Evolutionary conservation across 2,888 invertebrate genomes (phyloP).

Genomic region (Molanna angustata): DNA sequence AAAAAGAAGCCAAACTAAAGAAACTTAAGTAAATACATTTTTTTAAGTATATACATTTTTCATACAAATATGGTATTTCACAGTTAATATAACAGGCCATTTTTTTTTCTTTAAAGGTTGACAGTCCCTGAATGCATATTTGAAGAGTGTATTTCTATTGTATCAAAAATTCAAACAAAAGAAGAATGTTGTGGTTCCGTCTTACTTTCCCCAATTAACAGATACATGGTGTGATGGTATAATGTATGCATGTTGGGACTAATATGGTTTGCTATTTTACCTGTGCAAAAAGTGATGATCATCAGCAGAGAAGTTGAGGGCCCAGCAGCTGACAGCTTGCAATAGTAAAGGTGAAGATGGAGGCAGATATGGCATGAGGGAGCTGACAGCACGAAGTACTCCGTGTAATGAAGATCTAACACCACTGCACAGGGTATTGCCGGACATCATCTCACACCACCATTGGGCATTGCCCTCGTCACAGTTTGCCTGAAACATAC

Average conservation of each 20-base stretch:
- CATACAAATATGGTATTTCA: no score
- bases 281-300: conserved; percentile 90
- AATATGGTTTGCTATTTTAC: no score
- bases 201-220: neutral
- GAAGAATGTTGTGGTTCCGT: neutral
- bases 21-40: no score
- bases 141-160: no score
- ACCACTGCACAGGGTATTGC: conserved; percentile 1
- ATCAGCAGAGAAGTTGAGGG: conserved; percentile 80
- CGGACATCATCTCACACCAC: conserved; percentile 14
- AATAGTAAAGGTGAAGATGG: conserved; percentile 84
- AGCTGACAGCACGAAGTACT: conserved; percentile 86
- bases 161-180: no score
- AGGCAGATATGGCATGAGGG: conserved; percentile 85
- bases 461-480: neutral
- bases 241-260: neutral
- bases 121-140: no score
- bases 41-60: no score
- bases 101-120: no score
- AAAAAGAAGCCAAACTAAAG: no score
- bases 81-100: no score
- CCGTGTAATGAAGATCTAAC: conserved; percentile 74
- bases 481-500: no score
- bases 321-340: conserved; percentile 93
- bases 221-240: neutral